Evolutionary conservation across 2,888 invertebrate species (phyloP).

Genomic region (Tuberolachnus salignus): DNA sequence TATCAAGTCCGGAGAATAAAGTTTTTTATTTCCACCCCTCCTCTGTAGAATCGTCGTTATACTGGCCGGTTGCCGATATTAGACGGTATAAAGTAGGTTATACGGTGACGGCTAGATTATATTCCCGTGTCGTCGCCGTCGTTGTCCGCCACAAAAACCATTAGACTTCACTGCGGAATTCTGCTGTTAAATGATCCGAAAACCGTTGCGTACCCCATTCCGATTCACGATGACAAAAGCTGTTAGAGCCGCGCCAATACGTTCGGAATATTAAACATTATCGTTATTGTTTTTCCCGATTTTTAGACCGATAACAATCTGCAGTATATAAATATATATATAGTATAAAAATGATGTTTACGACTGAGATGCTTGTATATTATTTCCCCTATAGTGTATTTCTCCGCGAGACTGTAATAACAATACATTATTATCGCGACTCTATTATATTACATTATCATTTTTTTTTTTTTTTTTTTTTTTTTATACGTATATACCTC

Average conservation of each 20-base stretch:
- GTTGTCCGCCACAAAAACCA: conserved; percentile 29
- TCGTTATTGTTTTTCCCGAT: conserved; percentile 20
- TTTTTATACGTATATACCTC: too few relatives aligned
- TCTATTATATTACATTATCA: too few relatives aligned
- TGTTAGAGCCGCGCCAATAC: conserved; percentile 38
- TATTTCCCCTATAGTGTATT: not conserved
- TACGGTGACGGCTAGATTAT: conserved; percentile 24
- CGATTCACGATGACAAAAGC: not conserved
- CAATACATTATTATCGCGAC: not conserved
- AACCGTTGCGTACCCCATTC: conserved; percentile 1
- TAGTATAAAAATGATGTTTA: too few relatives aligned
- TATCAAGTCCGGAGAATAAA: not conserved
- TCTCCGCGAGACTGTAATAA: not conserved
- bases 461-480: too few relatives aligned
- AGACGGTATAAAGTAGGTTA: conserved; percentile 13
- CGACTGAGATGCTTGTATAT: not conserved
- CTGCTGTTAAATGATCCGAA: conserved; percentile 43
- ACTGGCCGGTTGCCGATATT: not conserved
- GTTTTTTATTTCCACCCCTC: not conserved
- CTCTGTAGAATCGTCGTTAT: too few relatives aligned
- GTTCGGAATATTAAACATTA: conserved; percentile 24
- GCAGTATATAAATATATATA: too few relatives aligned
- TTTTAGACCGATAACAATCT: conserved; percentile 1
- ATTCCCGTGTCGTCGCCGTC: conserved; percentile 6
- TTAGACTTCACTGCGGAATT: not conserved